These are phyloP conservation scores for Pseudotriccus pelzelni DNA, from an alignment of 2,797 vertebrate species.

Conservation along the genomic window DNA sequence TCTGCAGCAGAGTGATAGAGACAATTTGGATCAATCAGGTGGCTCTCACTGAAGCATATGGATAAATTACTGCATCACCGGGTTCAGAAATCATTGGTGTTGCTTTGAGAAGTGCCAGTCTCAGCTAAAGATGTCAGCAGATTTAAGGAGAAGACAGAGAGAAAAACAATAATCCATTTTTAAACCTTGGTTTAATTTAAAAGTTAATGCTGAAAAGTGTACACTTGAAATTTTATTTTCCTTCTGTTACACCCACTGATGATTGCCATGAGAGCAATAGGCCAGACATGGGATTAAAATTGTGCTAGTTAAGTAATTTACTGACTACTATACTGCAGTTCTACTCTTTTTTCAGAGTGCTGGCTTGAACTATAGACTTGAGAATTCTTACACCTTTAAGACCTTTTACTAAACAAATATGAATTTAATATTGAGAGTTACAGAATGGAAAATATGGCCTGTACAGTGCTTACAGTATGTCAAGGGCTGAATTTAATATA, in stretches of 20 bases:
- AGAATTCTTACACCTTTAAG: slow-evolving; percentile 22
- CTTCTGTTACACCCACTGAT: background rate
- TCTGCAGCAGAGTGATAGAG: background rate
- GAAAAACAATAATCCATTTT: background rate
- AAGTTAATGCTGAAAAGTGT: background rate
- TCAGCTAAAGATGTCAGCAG: background rate
- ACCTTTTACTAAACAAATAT: slow-evolving; percentile 34
- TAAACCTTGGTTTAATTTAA: background rate
- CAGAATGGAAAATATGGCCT: slow-evolving; percentile 24
- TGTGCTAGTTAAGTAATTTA: slow-evolving; percentile 39
- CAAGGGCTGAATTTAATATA: background rate
- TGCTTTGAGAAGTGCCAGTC: background rate
- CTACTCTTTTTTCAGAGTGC: background rate
- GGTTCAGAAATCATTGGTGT: background rate
- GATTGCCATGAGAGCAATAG: slow-evolving; percentile 14
- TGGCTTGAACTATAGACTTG: background rate
- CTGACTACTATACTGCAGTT: background rate
- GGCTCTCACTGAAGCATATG: background rate
- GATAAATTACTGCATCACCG: background rate
- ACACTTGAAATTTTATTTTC: background rate
- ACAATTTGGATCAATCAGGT: background rate
- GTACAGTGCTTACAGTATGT: background rate
- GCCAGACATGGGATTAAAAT: slow-evolving; percentile 28
- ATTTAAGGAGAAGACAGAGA: background rate
- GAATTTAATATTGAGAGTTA: slow-evolving; percentile 7